Conservation (phyloP, 2,113 vertebrate species). For the Callospermophilus lateralis region DNA sequence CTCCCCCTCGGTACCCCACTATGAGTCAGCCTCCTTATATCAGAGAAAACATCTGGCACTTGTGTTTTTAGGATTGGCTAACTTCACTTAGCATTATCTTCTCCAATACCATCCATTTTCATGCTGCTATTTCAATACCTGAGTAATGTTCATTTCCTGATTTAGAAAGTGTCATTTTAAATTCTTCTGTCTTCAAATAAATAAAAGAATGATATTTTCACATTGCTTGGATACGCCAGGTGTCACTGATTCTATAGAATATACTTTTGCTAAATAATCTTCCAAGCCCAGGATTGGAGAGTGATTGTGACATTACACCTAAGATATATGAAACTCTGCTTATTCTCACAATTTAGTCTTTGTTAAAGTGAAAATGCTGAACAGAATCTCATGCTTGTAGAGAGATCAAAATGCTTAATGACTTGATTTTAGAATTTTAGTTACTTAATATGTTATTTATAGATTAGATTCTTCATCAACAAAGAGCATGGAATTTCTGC, state of each 20-base stretch:
- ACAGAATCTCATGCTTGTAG: too few species aligned
- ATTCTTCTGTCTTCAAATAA: neutral
- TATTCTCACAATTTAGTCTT: neutral
- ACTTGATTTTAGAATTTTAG: too few species aligned
- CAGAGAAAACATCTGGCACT: too few species aligned
- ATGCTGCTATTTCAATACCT: neutral
- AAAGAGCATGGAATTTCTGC: too few species aligned
- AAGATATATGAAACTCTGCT: neutral
- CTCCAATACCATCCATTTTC: too few species aligned
- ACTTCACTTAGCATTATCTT: too few species aligned
- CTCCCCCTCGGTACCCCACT: too few species aligned
- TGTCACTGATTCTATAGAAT: neutral
- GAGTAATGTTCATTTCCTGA: neutral
- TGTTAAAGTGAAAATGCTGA: slow-evolving; percentile 13
- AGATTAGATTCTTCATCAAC: too few species aligned
- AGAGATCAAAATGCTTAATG: too few species aligned
- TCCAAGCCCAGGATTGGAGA: neutral
- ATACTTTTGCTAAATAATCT: neutral
- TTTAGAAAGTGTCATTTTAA: neutral
- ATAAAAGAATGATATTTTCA: neutral
- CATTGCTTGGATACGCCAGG: neutral
- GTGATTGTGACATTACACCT: neutral
- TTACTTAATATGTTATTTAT: too few species aligned
- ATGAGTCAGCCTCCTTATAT: too few species aligned
- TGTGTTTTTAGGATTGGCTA: too few species aligned